A percentile compares a stretch with the other conserved stretches of the same genome.
These are phyloP conservation scores for Nibea coibor DNA, from an alignment of 2,113 vertebrate genomes.

Conservation along the genomic window DNA sequence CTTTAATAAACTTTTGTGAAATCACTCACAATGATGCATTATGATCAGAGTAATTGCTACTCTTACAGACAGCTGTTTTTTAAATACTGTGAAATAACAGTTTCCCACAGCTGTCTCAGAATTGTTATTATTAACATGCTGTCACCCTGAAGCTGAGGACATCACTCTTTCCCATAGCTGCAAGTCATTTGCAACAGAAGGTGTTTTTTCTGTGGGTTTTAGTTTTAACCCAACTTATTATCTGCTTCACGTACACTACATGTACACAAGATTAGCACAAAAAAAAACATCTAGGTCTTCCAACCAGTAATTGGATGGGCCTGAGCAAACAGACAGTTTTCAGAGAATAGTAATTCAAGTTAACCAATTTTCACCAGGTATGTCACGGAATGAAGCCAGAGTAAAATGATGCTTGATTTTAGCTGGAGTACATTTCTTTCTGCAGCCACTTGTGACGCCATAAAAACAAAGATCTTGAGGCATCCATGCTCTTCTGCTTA, in stretches of 20 bases:
- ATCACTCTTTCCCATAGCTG: not conserved
- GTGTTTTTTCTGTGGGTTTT: constrained; percentile 22
- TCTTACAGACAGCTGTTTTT: not conserved
- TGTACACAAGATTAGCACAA: not conserved
- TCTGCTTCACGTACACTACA: not conserved
- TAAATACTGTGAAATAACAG: not conserved
- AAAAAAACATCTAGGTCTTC: not conserved
- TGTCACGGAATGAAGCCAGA: not conserved
- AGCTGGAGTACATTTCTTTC: not conserved
- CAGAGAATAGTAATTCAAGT: constrained; percentile 20
- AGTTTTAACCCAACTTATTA: not conserved
- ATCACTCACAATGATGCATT: not conserved
- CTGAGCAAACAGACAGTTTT: not conserved
- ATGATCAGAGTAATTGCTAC: not conserved
- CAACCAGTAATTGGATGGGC: not conserved
- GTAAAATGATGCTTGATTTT: not conserved
- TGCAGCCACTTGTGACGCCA: too few relatives aligned
- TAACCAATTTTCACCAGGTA: constrained; percentile 1
- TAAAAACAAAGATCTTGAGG: too few relatives aligned
- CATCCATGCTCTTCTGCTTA: too few relatives aligned
- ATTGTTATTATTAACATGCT: constrained; percentile 1
- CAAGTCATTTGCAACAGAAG: not conserved
- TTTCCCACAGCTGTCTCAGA: not conserved
- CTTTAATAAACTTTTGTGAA: not conserved
- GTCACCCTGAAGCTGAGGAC: not conserved